phyloP scores from a whole-genome alignment of 2,113 vertebrate species.

The Pipra filicauda region DNA sequence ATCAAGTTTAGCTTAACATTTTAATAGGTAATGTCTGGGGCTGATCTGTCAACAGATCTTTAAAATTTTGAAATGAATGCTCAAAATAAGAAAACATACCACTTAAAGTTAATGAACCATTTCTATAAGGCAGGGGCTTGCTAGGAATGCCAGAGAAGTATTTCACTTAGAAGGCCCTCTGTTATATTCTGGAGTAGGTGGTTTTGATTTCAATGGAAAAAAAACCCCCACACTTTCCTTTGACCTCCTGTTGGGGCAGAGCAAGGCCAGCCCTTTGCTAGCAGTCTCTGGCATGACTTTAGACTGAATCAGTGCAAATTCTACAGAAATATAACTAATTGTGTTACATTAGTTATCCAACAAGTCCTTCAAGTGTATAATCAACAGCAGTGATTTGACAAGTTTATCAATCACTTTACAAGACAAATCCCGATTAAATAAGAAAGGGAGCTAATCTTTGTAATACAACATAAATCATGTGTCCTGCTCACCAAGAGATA shows the following conservation, averaged over 20 bases:
- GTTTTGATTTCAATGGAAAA: not conserved
- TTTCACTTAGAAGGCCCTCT: not conserved
- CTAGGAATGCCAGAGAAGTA: not conserved
- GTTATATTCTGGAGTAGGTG: not conserved
- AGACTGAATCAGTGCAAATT: not conserved
- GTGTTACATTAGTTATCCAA: not conserved
- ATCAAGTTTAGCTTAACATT: conserved; percentile 61
- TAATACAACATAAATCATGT: not conserved
- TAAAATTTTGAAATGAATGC: conserved; percentile 54
- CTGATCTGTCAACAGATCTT: conserved; percentile 62
- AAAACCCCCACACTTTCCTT: not conserved
- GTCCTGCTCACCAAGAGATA: not conserved
- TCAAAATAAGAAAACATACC: conserved; percentile 67
- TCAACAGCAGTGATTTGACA: conserved; percentile 8
- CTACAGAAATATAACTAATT: conserved; percentile 30
- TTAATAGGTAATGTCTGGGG: conserved; percentile 57
- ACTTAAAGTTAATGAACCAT: conserved; percentile 43
- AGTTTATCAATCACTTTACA: conserved; percentile 27
- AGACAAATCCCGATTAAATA: conserved; percentile 22
- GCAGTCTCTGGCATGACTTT: not conserved
- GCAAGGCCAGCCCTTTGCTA: not conserved
- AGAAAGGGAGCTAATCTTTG: conserved; percentile 21
- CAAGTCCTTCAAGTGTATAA: not conserved
- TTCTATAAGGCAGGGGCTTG: conserved; percentile 21
- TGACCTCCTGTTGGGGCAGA: not conserved